A percentile compares a stretch with the other conserved stretches of the same genome.
phyloP scores from a whole-genome alignment of 2,888 invertebrate genomes.

The Sepioteuthis lessoniana region DNA sequence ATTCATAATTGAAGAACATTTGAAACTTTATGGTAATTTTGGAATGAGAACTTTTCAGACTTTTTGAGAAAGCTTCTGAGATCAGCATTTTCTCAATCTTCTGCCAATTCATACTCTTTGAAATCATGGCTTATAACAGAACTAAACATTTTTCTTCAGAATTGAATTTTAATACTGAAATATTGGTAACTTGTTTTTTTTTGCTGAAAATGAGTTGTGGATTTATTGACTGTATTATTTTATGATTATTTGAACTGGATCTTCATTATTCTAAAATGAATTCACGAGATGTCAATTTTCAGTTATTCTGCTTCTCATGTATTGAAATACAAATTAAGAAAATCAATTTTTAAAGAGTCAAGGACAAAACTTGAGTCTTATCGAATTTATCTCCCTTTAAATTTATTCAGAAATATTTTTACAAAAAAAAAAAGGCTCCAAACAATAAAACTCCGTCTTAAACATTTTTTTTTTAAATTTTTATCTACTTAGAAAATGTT shows the following conservation, averaged over 20 bases:
- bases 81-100: neutral
- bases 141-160: neutral
- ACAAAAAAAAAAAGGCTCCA: neutral
- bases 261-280: neutral
- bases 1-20: neutral
- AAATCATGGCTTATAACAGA: neutral
- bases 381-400: neutral
- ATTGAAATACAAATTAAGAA: neutral
- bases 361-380: neutral
- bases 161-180: neutral
- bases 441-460: neutral
- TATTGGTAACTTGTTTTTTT: neutral
- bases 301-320: neutral
- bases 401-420: neutral
- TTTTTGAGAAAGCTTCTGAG: neutral
- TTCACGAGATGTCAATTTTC: neutral
- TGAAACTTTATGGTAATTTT: neutral
- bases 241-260: neutral
- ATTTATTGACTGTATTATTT: neutral
- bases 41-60: conserved; percentile 37
- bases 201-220: neutral
- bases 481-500: neutral
- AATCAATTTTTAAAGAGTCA: neutral
- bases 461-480: too few species aligned
- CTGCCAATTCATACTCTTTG: neutral